Base-by-base conservation (phyloP, 1,140 invertebrate genomes). In the Heliothis virescens region DNA sequence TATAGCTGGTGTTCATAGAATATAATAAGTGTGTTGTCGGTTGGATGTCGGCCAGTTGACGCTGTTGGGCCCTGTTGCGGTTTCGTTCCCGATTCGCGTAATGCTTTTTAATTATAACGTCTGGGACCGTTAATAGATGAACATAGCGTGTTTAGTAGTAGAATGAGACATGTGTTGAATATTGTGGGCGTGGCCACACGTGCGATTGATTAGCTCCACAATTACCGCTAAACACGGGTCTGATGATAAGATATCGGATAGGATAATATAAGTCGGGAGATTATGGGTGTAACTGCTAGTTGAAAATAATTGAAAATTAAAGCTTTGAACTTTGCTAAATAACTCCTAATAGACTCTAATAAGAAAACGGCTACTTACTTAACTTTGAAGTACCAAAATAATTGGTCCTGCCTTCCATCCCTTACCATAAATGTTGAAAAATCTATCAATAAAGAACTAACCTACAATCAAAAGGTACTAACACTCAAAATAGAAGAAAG, bases 1-100 rank as follows among this genome's bases (percentile, higher is more conserved):
- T 93, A 94, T 91, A 92, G 92, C 90, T 81, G 71, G 84, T 88
- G 92, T 87, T 93, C 89, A 92, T 94, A 92, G 93, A 94, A 94
- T 94, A 94, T 94, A 94, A 94, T 94, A 94, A 93, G 90, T 90
- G 86, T 90, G 89, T 87, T 90, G 91, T 92, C 86, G 89, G 89
- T 94, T 94, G 92, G 93, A 92, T 89, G 87, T 81, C 82, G 81
- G 91, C 92, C 93, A 94, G 93, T 91, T 79, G 89, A 53, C 59
- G 80, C 15, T 84, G 86, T 80, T 80, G 80, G 82, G 85, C 78
- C 83, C 81, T 89, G 89, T 89, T 90, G 89, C 85, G 88, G 90
- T 90, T 89, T 87, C 65, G 82, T 86, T 92, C 86, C 86, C 81
- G 87, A 85, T 89, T 87, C 87, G 86, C 85, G 85, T 86, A 85